Base-by-base conservation (phyloP, 2,797 vertebrate genomes). In the Clarias pachynema region DNA sequence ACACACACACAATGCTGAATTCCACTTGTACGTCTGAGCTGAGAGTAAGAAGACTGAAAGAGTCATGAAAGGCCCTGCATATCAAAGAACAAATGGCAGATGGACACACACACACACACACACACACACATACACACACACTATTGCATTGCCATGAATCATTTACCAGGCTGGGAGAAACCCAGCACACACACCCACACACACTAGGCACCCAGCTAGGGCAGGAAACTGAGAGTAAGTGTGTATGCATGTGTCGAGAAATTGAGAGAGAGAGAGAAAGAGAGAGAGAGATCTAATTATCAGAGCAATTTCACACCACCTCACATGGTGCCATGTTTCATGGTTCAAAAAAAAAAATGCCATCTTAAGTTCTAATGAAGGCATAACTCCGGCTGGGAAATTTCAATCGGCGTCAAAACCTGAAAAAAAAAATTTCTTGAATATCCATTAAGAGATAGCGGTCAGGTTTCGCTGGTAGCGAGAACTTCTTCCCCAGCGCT, bases 91-190 rank as follows among this genome's bases (percentile, higher is more conserved):
- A 88, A 87, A 83, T 93, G 87, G 88, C 81, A 89, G 90, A 91
- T 84, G 88, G 89, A 90, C 83, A 70, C 26, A 82, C 72, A 89
- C 86, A 90, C 53, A 86, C 88, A 89, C 74, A 81, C 49, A 73
- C 44, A 73, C 26, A 72, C 69, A 22, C 89, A 77, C 89, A 74
- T 78, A 87, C 87, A 70, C 86, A 89, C 89, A 78, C 83, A 85
- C 90, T 87, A 86, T 90, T 60, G 3, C 89, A 89, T 87, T 88
- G 86, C 12, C 83, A 91, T 89, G 62, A 92, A 92, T 93, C 91
- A 91, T 92, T 92, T 91, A 91, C 83, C 86, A 69, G 87, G 66
- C 83, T 83, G 81, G 40, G 79, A 85, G 82, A 63, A 7, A 66
- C 86, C 82, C 73, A 86, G 86, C 87, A 87, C 86, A 24, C 87